These are phyloP conservation scores for Balearica regulorum DNA, from an alignment of 2,797 vertebrate genomes.

Conservation along the genomic window DNA sequence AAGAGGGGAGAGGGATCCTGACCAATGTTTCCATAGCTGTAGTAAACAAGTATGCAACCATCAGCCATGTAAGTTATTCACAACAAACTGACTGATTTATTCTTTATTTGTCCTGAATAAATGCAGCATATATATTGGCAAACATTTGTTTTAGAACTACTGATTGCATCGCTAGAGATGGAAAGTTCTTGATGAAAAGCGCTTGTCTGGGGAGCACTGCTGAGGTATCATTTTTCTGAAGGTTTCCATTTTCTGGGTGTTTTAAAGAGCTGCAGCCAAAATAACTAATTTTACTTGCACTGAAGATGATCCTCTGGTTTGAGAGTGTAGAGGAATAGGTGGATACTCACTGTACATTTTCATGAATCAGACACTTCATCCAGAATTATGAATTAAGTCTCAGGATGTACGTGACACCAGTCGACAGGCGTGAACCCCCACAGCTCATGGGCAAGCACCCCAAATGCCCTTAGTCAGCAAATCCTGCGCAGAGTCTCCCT, in stretches of 20 bases:
- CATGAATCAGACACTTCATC: no score
- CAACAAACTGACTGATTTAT: conserved; percentile 6
- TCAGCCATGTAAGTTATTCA: not conserved
- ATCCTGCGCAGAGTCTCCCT: not conserved
- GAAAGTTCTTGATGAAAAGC: not conserved
- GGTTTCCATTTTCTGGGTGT: not conserved
- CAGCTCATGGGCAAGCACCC: accelerated
- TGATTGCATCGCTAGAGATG: not conserved
- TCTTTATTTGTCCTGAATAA: conserved; percentile 37
- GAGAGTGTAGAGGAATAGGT: accelerated
- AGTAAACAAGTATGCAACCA: not conserved
- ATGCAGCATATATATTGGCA: not conserved
- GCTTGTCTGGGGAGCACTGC: not conserved
- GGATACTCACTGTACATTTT: accelerated
- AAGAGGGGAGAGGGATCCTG: not conserved
- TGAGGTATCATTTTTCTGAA: not conserved
- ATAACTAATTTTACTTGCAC: not conserved
- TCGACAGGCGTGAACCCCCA: accelerated
- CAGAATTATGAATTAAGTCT: accelerated
- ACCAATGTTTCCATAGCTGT: not conserved
- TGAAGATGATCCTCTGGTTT: not conserved
- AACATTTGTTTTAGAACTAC: conserved; percentile 45
- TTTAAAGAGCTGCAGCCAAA: not conserved
- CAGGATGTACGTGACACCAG: no score
- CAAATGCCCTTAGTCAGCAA: accelerated